Conservation (phyloP, 2,797 vertebrate genomes). For the Aeoliscus strigatus region DNA sequence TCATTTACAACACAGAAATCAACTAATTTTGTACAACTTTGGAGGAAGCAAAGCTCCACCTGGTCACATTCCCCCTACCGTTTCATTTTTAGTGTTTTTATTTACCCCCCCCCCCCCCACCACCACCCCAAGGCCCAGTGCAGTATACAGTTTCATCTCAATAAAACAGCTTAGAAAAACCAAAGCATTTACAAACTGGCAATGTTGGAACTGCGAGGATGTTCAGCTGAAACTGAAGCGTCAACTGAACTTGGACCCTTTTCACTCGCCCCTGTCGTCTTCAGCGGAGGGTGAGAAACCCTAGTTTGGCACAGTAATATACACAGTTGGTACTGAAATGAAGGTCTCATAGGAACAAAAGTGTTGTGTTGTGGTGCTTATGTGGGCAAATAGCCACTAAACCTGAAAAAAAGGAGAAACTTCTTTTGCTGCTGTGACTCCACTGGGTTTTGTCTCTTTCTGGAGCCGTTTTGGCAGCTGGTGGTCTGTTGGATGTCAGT, state of each 20-base stretch:
- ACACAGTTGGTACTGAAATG: slow-evolving; percentile 54
- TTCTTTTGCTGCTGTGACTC: slow-evolving; percentile 11
- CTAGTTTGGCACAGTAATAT: slow-evolving; percentile 77
- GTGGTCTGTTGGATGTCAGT: too few species aligned
- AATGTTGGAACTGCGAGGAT: slow-evolving; percentile 58
- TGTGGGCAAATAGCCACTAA: slow-evolving; percentile 21
- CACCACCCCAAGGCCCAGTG: too few species aligned
- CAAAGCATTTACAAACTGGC: slow-evolving; percentile 78
- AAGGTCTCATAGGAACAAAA: slow-evolving; percentile 61
- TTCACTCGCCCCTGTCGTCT: slow-evolving; percentile 29
- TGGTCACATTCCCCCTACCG: slow-evolving; percentile 38
- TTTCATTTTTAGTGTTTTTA: slow-evolving; percentile 19
- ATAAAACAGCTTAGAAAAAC: slow-evolving; percentile 69
- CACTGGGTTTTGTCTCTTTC: slow-evolving; percentile 9
- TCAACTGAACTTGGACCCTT: slow-evolving; percentile 63
- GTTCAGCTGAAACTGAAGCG: slow-evolving; percentile 50
- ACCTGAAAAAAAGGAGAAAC: slow-evolving; percentile 15
- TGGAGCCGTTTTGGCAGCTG: slow-evolving; percentile 20
- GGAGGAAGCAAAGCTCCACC: slow-evolving; percentile 61
- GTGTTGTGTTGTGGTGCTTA: slow-evolving; percentile 14
- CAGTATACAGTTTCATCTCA: slow-evolving; percentile 56
- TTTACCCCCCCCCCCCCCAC: slow-evolving; percentile 15
- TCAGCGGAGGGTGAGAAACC: slow-evolving; percentile 45
- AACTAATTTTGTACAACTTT: slow-evolving; percentile 75
- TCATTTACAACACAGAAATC: slow-evolving; percentile 79